Evolutionary conservation across 1,140 invertebrate genomes (phyloP).

Genomic region (silkworm (Bombyx mori)): DNA sequence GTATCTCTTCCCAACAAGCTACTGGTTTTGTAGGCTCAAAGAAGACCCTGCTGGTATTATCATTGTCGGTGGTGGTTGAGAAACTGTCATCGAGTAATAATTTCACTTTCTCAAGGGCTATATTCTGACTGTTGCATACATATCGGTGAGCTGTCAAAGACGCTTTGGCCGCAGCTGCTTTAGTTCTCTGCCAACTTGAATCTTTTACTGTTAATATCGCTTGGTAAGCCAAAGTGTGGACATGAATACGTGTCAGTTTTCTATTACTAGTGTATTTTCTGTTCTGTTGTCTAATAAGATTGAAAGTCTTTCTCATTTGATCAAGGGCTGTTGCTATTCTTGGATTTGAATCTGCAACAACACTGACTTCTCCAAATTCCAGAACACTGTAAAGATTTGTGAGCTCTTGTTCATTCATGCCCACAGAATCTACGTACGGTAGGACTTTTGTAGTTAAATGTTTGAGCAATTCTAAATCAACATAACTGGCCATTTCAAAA

Average conservation of each 20-base stretch:
- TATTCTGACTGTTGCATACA: slow-evolving; percentile 83
- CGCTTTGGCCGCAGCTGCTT: slow-evolving; percentile 87
- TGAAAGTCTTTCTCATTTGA: slow-evolving; percentile 86
- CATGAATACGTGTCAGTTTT: slow-evolving; percentile 82
- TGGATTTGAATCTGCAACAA: slow-evolving; percentile 85
- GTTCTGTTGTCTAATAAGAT: slow-evolving; percentile 65
- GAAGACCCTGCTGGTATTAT: slow-evolving; percentile 73
- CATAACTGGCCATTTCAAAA: slow-evolving; percentile 92
- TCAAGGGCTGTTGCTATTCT: slow-evolving; percentile 86
- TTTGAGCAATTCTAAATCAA: slow-evolving; percentile 78
- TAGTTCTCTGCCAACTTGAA: slow-evolving; percentile 82
- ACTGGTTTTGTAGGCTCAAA: slow-evolving; percentile 82
- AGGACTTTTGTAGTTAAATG: slow-evolving; percentile 80
- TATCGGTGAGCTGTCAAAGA: slow-evolving; percentile 88
- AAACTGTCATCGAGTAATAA: slow-evolving; percentile 90
- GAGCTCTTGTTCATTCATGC: slow-evolving; percentile 93
- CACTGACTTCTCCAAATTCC: slow-evolving; percentile 79
- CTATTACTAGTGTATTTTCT: slow-evolving; percentile 66
- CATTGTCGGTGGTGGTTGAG: slow-evolving; percentile 75
- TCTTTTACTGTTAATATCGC: slow-evolving; percentile 82
- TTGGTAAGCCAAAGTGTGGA: slow-evolving; percentile 91
- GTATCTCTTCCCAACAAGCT: slow-evolving; percentile 85
- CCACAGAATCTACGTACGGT: slow-evolving; percentile 86
- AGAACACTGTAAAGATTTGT: slow-evolving; percentile 82
- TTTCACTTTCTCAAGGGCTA: slow-evolving; percentile 79